These are phyloP conservation scores for Polyodon spathula DNA, from an alignment of 2,113 vertebrate genomes.

Conservation along the genomic window DNA sequence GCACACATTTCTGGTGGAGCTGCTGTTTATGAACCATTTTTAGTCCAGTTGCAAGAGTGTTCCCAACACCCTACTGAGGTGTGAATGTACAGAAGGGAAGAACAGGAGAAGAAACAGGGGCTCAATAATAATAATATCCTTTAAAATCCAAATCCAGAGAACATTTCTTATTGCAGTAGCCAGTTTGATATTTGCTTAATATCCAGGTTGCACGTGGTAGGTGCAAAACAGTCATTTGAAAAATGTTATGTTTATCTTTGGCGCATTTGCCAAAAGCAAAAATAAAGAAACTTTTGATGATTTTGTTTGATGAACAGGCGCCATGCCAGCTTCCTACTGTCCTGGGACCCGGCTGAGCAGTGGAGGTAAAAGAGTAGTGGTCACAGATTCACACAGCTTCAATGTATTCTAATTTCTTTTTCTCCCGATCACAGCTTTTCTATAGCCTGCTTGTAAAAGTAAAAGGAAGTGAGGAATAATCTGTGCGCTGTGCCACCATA, in stretches of 20 bases:
- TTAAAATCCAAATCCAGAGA: too few relatives aligned
- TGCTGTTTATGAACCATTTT: slow-evolving; percentile 25
- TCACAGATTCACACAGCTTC: slow-evolving; percentile 34
- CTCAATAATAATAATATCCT: slow-evolving; percentile 11
- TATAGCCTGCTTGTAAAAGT: not conserved
- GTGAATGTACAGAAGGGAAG: slow-evolving; percentile 25
- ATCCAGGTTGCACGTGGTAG: slow-evolving; percentile 16
- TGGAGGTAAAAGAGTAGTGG: not conserved
- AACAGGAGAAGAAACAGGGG: slow-evolving; percentile 37
- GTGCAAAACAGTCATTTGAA: slow-evolving; percentile 25
- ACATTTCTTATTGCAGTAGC: too few relatives aligned
- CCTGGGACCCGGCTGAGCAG: slow-evolving; percentile 17
- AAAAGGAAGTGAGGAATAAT: not conserved
- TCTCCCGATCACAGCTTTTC: slow-evolving; percentile 3
- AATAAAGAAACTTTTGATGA: slow-evolving; percentile 52
- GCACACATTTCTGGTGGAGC: too few relatives aligned
- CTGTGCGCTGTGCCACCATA: not conserved
- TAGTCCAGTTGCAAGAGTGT: slow-evolving; percentile 34
- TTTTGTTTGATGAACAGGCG: slow-evolving; percentile 21
- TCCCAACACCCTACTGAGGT: slow-evolving; percentile 27
- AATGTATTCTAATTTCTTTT: slow-evolving; percentile 21
- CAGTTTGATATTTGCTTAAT: too few relatives aligned
- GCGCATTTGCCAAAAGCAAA: slow-evolving; percentile 39
- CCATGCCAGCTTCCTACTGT: slow-evolving; percentile 28
- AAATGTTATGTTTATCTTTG: slow-evolving; percentile 44